Evolutionary conservation across 2,113 vertebrate species (phyloP).

Genomic region (Macquaria australasica): DNA sequence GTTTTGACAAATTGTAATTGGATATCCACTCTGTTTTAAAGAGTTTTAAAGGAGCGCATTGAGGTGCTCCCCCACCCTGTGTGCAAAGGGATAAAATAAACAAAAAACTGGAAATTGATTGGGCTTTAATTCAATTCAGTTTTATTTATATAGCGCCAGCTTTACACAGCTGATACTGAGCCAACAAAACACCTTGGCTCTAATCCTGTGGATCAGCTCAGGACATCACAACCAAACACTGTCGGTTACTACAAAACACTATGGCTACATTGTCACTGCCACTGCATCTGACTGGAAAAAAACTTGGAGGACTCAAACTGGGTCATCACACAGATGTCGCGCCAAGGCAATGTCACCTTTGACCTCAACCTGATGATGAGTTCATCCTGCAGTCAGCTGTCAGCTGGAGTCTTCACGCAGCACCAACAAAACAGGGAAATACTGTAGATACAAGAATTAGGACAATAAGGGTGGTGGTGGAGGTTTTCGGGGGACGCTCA

Average conservation of each 20-base stretch:
- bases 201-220: neutral
- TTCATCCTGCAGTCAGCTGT: conserved; percentile 46
- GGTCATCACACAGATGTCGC: conserved; percentile 34
- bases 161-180: neutral
- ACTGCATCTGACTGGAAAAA: neutral
- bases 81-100: neutral
- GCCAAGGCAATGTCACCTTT: neutral
- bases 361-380: conserved; percentile 25
- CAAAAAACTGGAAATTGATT: no score
- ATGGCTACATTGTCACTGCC: neutral
- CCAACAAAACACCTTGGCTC: neutral
- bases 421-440: neutral
- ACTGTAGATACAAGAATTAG: neutral
- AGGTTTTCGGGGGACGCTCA: neutral
- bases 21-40: neutral
- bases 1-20: no score
- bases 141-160: no score
- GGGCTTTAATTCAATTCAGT: no score
- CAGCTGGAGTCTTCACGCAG: conserved; percentile 24
- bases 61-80: neutral
- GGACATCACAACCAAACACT: neutral
- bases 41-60: neutral
- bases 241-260: neutral
- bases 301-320: conserved; percentile 12
- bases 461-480: neutral